Conservation (phyloP, 2,113 vertebrate genomes). For the Callospermophilus lateralis region DNA sequence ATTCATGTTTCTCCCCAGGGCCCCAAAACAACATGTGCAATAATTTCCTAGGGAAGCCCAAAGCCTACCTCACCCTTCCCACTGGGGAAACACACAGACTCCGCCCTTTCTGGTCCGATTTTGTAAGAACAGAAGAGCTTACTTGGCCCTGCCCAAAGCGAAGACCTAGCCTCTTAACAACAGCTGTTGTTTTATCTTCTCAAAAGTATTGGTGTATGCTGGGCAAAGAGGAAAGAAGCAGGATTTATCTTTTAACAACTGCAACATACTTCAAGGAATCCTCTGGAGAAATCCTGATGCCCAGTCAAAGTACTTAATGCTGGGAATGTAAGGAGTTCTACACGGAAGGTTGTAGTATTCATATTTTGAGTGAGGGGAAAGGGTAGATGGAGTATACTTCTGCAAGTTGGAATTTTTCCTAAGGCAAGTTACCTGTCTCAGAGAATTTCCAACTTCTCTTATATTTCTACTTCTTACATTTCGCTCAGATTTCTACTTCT, state of each 20-base stretch:
- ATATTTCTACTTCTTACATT: not conserved
- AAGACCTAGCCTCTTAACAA: constrained; percentile 76
- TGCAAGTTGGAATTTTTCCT: not conserved
- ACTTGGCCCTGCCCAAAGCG: constrained; percentile 42
- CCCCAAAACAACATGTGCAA: constrained; percentile 85
- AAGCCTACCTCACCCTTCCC: constrained; percentile 75
- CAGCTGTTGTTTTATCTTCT: constrained; percentile 15
- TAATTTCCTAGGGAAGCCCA: constrained; percentile 87
- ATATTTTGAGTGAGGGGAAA: fast-evolving
- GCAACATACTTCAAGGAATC: not conserved
- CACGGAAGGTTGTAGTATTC: not conserved
- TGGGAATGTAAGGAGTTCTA: not conserved
- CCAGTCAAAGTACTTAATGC: not conserved
- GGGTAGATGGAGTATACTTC: not conserved
- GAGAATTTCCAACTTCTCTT: not conserved
- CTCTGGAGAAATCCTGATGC: constrained; percentile 63
- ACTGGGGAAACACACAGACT: constrained; percentile 72
- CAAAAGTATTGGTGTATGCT: not conserved
- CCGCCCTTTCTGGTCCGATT: constrained; percentile 73
- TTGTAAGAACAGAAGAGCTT: constrained; percentile 75
- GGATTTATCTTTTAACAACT: constrained; percentile 71
- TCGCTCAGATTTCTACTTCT: not conserved
- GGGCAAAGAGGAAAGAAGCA: constrained; percentile 60
- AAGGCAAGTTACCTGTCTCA: constrained; percentile 22
- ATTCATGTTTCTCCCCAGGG: constrained; percentile 85